Evolutionary conservation across 2,797 vertebrate species (phyloP).

Genomic region (Pygocentrus nattereri): DNA sequence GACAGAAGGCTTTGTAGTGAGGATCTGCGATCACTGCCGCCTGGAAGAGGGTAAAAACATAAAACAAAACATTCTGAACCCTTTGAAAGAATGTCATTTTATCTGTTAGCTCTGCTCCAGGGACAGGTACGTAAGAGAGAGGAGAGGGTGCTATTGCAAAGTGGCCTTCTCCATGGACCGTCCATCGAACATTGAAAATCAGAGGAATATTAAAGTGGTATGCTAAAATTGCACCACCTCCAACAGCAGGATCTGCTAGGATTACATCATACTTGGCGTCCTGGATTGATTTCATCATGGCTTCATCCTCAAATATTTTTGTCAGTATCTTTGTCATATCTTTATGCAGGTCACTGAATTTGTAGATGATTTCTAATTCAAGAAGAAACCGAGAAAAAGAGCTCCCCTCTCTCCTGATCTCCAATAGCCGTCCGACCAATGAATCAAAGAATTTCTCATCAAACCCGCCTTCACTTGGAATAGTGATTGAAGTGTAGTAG

Average conservation of each 20-base stretch:
- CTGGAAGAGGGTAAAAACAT: background rate
- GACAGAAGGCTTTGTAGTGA: constrained; percentile 28
- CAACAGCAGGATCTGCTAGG: constrained; percentile 49
- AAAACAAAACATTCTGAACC: constrained; percentile 41
- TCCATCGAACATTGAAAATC: constrained; percentile 56
- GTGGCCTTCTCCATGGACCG: constrained; percentile 52
- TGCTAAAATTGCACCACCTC: constrained; percentile 51
- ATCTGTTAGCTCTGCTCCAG: constrained; percentile 46
- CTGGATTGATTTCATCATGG: constrained; percentile 42
- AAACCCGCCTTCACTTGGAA: constrained; percentile 42
- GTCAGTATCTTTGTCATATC: constrained; percentile 42
- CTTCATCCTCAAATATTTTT: constrained; percentile 42
- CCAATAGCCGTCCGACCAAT: constrained; percentile 35
- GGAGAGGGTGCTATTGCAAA: constrained; percentile 53
- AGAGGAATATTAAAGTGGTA: constrained; percentile 50
- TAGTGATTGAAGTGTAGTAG: constrained; percentile 53
- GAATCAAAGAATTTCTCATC: constrained; percentile 47
- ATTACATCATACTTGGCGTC: constrained; percentile 52
- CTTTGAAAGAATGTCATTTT: constrained; percentile 57
- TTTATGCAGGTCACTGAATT: constrained; percentile 28
- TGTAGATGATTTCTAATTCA: constrained; percentile 9
- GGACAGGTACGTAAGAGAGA: constrained; percentile 51
- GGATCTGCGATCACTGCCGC: background rate
- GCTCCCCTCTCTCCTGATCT: constrained; percentile 41
- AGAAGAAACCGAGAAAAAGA: constrained; percentile 30